These are phyloP conservation scores for Hylomyscus alleni DNA, from an alignment of 2,797 vertebrate genomes.

Conservation along the genomic window DNA sequence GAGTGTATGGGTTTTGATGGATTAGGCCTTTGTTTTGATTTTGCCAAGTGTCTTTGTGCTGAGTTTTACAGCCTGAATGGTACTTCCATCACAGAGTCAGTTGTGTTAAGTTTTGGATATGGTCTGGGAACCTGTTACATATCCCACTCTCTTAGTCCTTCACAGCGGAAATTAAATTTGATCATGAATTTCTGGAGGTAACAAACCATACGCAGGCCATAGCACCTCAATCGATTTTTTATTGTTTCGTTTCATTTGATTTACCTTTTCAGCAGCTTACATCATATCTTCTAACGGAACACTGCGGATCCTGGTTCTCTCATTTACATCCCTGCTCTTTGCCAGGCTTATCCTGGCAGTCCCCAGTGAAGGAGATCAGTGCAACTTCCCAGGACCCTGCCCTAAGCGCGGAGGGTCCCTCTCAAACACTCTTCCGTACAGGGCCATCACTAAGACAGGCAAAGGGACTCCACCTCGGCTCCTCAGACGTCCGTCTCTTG, in stretches of 20 bases:
- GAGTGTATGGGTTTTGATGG: too few species aligned
- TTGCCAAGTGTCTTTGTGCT: background rate
- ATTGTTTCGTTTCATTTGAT: background rate
- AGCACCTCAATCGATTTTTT: background rate
- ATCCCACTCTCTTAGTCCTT: background rate
- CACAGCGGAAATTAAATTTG: background rate
- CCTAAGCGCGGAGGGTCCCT: slow-evolving; percentile 68
- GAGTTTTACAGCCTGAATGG: background rate
- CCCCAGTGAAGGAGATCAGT: background rate
- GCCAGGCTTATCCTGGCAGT: background rate
- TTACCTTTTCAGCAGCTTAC: background rate
- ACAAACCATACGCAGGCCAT: background rate
- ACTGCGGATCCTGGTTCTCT: background rate
- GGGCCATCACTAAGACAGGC: slow-evolving; percentile 69
- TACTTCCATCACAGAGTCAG: background rate
- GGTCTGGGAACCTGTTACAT: background rate
- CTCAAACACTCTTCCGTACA: slow-evolving; percentile 77
- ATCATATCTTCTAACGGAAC: background rate
- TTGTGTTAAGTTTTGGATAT: background rate
- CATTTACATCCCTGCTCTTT: background rate
- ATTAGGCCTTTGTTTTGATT: background rate
- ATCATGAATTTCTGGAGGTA: background rate
- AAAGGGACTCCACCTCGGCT: slow-evolving; percentile 39
- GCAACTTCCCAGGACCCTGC: background rate
- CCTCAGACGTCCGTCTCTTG: slow-evolving; percentile 68